Base-by-base conservation (phyloP, 2,888 invertebrate genomes). In the Tromatobia lineatoria region DNA sequence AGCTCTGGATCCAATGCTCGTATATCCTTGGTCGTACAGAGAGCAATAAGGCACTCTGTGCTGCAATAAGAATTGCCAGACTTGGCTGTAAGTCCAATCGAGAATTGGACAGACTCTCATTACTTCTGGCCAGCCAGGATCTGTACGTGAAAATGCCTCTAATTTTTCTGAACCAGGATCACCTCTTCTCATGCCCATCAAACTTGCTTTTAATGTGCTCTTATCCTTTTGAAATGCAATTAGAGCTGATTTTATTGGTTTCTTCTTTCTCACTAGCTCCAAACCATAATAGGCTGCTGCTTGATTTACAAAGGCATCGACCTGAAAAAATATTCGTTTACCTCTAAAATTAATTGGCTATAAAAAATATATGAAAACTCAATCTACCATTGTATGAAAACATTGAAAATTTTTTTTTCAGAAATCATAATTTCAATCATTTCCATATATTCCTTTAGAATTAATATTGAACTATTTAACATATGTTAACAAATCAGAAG, bases 141-240 rank as follows among this genome's bases (percentile, higher is more conserved):
- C 99, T 0, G 99, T 99, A 93, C 95, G 95, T 96, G 97, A 96
- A 94, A 98, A 96, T 85, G 95, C 94, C 50, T 95, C 92, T 73
- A 98, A 93, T 87, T 96, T 94, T 86, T 95, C 94, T 70, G 97
- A 96, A 91, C 96, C 96, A 0, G 99, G 99, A 94, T 99, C 99
- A 0, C 97, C 97, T 74, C 96, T 95, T 84, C 99, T 95, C 4
- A 97, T 98, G 10, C 99, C 99, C 97, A 99, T 98, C 6, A 99
- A 94, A 77, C 98, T 97, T 0, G 97, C 98, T 92, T 97, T 97
- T 38, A 99, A 94, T 67, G 95, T 93, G 0, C 93, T 93, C 90
- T 95, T 95, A 13, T 95, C 94, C 0, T 94, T 91, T 61, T 97
- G 94, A 80, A 99, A 94, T 52, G 94, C 94, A 15, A 94, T 93